These are phyloP conservation scores for Chloroclysta siterata DNA, from an alignment of 2,888 invertebrate genomes.

Conservation along the genomic window DNA sequence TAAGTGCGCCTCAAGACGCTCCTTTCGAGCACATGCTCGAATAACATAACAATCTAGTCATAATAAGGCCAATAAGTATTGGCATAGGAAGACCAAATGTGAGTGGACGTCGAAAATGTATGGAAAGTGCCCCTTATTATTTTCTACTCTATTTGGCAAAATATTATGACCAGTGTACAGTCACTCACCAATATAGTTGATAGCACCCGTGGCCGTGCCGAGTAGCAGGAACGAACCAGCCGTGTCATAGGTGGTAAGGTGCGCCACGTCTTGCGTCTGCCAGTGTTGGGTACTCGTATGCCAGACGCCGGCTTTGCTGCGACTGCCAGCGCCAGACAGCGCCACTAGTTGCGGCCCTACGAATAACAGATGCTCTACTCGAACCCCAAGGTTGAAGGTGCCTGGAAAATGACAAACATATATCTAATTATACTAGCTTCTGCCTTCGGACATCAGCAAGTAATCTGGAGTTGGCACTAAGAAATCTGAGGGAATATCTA, in stretches of 20 bases:
- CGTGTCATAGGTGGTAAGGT: conserved; percentile 97
- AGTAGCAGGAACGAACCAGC: conserved; percentile 97
- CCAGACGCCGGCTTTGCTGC: conserved; percentile 98
- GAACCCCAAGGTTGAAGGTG: conserved; percentile 95
- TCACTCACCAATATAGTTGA: conserved; percentile 95
- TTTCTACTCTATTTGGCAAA: no score
- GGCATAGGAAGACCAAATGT: no score
- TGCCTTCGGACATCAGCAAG: no score
- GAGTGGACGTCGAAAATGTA: no score
- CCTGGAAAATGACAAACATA: conserved; percentile 75
- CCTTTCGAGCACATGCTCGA: no score
- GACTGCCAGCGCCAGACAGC: conserved; percentile 86
- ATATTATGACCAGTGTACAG: background rate
- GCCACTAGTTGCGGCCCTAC: conserved; percentile 99
- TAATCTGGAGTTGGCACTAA: no score
- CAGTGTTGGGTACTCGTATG: conserved; percentile 99
- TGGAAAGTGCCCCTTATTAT: no score
- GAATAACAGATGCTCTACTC: conserved; percentile 98
- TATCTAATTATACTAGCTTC: background rate
- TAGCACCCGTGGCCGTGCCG: conserved; percentile 98
- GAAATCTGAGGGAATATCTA: no score
- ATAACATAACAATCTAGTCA: no score
- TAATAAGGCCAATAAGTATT: no score
- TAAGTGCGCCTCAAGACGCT: no score
- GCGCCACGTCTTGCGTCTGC: conserved; percentile 98